Percentiles rank a stretch among this genome's conserved stretches.
Evolutionary conservation across 2,113 vertebrate species (phyloP).

Genomic region (Onychostoma macrolepis): DNA sequence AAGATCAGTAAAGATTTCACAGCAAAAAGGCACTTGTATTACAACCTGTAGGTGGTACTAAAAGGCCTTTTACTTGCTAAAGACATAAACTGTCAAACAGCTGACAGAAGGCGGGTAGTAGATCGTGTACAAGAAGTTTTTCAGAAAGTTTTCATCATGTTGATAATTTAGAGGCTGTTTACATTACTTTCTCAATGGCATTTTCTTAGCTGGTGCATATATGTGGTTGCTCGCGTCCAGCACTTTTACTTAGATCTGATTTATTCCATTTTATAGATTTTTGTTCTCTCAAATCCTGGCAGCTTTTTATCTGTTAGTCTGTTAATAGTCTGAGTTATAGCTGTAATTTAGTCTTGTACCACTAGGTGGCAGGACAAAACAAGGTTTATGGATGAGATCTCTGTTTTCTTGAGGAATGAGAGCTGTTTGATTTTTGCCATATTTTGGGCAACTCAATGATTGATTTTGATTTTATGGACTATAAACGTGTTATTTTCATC

Average conservation of each 20-base stretch:
- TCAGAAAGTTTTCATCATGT: too few species aligned
- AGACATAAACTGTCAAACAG: too few species aligned
- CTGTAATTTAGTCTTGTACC: slow-evolving; percentile 26
- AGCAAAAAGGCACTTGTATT: too few species aligned
- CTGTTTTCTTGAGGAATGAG: not conserved
- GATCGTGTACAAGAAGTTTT: too few species aligned
- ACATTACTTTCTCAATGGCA: too few species aligned
- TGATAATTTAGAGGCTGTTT: too few species aligned
- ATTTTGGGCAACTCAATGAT: not conserved
- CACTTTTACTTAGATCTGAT: not conserved
- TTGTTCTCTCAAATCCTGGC: not conserved
- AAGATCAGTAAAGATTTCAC: too few species aligned
- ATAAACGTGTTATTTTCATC: slow-evolving; percentile 48
- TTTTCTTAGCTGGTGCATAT: too few species aligned
- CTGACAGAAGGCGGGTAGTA: too few species aligned
- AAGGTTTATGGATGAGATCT: not conserved
- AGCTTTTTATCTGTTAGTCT: not conserved
- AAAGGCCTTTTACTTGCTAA: too few species aligned
- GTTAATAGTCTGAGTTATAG: not conserved
- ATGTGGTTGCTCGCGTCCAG: too few species aligned
- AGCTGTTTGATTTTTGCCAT: not conserved
- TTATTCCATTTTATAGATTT: not conserved
- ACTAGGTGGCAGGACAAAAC: slow-evolving; percentile 61
- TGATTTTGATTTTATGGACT: not conserved
- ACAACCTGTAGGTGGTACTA: too few species aligned